Evolutionary conservation across 2,888 invertebrate genomes (phyloP), one percentile per base, ranked within the genome.

Genomic region (Gortyna flavago): DNA sequence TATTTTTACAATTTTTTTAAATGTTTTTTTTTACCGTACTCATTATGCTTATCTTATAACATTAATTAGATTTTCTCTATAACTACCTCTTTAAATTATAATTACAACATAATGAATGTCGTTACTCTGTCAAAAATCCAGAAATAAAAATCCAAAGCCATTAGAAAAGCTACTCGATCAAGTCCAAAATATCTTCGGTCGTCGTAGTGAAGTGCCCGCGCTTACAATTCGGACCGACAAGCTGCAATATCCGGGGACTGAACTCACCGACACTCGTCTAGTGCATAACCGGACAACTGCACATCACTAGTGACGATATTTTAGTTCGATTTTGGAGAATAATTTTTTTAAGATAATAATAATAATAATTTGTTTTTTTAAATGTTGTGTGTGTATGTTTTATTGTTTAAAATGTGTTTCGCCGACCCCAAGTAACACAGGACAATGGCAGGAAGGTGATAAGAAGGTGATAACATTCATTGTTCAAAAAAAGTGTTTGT

Each of bases 241-340:
- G 89, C 87, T 87, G 89, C 90, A 90, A 90, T 90, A 90, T 90
- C 90, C 87, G 88, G 87, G 9, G 59, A 76, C 84, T 73, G 85
- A 85, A 85, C 78, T 84, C 79, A 84, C 80, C n/a, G 77, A 54
- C 73, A 77, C 48, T 68, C 72, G 38, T 82, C 18, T 61, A 25
- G 11, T 41, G 54, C 57, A 83, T 59, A 77, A 83, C 77, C 61
- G 29, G 68, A 51, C 32, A 84, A 59, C 69, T 81, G 29, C 2
- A 74, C 11, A 32, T n/a, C 35, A 29, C 0, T 29, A 16, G 13
- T 32, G 21, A 13, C 2, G 2, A 72, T 41, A 38, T 59, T n/a
- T 18, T 25, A 6, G 1, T 35, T 16, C 2, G 18, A 9, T 44
- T 44, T 44, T 35, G 13, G 13, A 35, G 25, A 35, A 62, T 7